Evolutionary conservation across 2,797 vertebrate species (phyloP).

Genomic region (Alosa sapidissima): DNA sequence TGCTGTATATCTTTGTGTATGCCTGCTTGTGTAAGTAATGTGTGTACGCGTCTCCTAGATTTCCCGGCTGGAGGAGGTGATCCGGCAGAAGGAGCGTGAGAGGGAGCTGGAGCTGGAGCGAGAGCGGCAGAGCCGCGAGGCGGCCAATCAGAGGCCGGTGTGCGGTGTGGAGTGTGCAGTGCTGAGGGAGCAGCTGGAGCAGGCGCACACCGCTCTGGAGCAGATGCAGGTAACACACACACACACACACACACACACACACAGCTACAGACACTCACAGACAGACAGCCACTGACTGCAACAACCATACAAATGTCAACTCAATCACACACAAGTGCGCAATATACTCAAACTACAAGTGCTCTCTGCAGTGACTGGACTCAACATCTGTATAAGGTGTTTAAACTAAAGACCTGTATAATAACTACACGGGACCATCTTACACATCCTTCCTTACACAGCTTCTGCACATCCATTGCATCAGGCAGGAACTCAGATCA

Average conservation of each 20-base stretch:
- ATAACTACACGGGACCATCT: background rate
- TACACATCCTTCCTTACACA: background rate
- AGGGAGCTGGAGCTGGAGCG: slow-evolving; percentile 28
- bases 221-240: slow-evolving; percentile 49
- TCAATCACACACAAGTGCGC: no score
- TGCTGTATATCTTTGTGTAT: background rate
- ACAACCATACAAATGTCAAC: no score
- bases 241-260: background rate
- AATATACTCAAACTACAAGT: no score
- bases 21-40: background rate
- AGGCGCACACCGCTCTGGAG: slow-evolving; percentile 50
- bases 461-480: no score
- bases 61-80: slow-evolving; percentile 63
- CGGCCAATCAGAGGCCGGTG: slow-evolving; percentile 42
- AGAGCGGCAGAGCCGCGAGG: slow-evolving; percentile 51
- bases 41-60: slow-evolving; percentile 57
- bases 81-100: slow-evolving; percentile 59
- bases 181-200: slow-evolving; percentile 68
- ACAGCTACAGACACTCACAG: slow-evolving; percentile 8
- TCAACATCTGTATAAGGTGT: background rate
- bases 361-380: background rate
- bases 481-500: no score
- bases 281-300: slow-evolving; percentile 1
- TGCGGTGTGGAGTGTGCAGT: slow-evolving; percentile 61
- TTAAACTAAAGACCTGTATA: no score